Evolutionary conservation across 2,113 vertebrate species (phyloP).

Genomic region (Pelodiscus sinensis): DNA sequence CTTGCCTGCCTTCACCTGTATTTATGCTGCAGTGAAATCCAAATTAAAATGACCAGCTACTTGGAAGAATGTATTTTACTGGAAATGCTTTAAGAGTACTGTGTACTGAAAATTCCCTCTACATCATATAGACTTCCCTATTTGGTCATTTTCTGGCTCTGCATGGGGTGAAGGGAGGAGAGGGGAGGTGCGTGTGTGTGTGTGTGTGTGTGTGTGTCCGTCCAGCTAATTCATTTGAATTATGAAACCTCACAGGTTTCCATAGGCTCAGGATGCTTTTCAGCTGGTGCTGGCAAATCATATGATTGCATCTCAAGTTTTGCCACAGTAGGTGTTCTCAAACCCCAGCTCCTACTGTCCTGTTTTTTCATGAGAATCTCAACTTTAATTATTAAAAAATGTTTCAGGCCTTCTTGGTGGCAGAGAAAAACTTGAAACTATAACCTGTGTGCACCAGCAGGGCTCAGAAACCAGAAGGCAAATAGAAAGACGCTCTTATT

Average conservation of each 20-base stretch:
- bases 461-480: not conserved
- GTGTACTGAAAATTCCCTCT: not conserved
- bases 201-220: not conserved
- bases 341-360: not conserved
- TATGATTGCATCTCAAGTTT: not conserved
- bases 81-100: not conserved
- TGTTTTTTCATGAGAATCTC: not conserved
- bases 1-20: not conserved
- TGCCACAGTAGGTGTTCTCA: not conserved
- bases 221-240: not conserved
- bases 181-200: too few relatives aligned
- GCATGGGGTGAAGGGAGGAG: not conserved
- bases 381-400: not conserved
- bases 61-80: not conserved
- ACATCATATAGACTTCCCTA: not conserved
- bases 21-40: not conserved
- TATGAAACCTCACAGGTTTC: not conserved
- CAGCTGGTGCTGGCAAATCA: not conserved
- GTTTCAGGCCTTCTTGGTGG: not conserved
- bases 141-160: not conserved
- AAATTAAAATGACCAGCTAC: not conserved
- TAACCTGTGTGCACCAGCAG: not conserved
- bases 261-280: not conserved
- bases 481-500: not conserved
- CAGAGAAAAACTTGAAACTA: not conserved